phyloP scores from a whole-genome alignment of 1,140 invertebrate species.

The fruit fly (Drosophila melanogaster) region DNA sequence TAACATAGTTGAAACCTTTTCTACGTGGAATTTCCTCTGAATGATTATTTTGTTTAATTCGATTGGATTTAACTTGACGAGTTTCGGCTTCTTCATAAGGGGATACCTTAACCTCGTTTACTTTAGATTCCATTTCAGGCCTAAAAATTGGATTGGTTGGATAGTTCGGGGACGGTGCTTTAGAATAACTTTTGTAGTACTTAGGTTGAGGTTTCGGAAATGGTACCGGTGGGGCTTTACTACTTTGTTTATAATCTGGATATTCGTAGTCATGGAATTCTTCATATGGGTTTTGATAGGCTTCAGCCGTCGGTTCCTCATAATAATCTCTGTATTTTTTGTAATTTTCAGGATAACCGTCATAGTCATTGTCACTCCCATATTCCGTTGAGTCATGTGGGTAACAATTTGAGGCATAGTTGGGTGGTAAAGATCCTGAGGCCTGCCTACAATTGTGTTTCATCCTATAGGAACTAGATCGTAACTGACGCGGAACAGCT shows the following conservation, averaged over 20 bases:
- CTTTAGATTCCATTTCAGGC: not conserved
- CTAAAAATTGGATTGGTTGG: not conserved
- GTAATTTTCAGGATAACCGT: not conserved
- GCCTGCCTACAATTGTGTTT: not conserved
- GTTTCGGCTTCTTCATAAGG: not conserved
- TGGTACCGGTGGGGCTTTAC: not conserved
- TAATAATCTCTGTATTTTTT: not conserved
- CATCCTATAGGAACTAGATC: no score
- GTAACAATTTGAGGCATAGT: slow-evolving; percentile 5
- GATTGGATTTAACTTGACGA: not conserved
- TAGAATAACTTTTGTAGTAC: no score
- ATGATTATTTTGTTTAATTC: no score
- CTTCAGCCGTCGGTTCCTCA: not conserved
- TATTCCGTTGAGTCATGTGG: not conserved
- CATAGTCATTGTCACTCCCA: not conserved
- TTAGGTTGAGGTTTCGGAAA: not conserved
- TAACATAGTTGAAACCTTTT: not conserved
- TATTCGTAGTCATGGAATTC: not conserved
- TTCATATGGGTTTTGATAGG: not conserved
- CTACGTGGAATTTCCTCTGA: not conserved
- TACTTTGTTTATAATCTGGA: not conserved
- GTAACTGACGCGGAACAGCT: not conserved
- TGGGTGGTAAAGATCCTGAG: slow-evolving; percentile 9
- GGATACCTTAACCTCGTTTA: not conserved
- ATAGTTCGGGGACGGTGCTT: not conserved